These are phyloP conservation scores for Prorops nasuta DNA, from an alignment of 1,140 invertebrate species.

Conservation along the genomic window DNA sequence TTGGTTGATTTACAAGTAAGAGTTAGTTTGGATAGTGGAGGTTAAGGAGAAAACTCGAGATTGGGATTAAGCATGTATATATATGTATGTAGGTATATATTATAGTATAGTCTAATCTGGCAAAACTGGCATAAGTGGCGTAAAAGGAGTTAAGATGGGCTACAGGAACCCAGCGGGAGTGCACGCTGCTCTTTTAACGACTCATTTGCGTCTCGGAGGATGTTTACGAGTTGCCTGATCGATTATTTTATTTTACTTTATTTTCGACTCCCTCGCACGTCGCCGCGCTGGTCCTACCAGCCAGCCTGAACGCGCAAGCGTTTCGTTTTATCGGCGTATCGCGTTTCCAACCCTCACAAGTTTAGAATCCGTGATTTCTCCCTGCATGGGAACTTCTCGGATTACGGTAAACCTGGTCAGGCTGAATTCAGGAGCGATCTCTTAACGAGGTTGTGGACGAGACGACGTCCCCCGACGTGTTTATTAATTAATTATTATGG, in stretches of 20 bases:
- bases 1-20: too few relatives aligned
- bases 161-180: conserved; percentile 28
- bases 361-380: conserved; percentile 14
- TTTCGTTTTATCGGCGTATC: conserved; percentile 34
- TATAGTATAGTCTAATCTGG: too few relatives aligned
- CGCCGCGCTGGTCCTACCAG: conserved; percentile 1
- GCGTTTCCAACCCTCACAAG: conserved; percentile 20
- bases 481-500: neutral
- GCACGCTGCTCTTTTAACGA: conserved; percentile 36
- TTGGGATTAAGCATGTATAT: too few relatives aligned
- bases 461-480: neutral
- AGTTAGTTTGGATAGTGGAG: too few relatives aligned
- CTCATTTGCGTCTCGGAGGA: conserved; percentile 35
- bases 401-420: conserved; percentile 20
- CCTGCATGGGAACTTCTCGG: conserved; percentile 3
- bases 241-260: conserved; percentile 43
- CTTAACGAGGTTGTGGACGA: neutral
- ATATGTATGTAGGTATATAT: too few relatives aligned
- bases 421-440: neutral
- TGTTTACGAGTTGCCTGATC: conserved; percentile 36
- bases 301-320: conserved; percentile 4
- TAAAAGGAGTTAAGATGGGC: too few relatives aligned
- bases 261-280: conserved; percentile 10
- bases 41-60: too few relatives aligned
- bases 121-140: too few relatives aligned